These are phyloP conservation scores for Lepidostoma basale DNA, from an alignment of 1,140 invertebrate species.

Conservation along the genomic window DNA sequence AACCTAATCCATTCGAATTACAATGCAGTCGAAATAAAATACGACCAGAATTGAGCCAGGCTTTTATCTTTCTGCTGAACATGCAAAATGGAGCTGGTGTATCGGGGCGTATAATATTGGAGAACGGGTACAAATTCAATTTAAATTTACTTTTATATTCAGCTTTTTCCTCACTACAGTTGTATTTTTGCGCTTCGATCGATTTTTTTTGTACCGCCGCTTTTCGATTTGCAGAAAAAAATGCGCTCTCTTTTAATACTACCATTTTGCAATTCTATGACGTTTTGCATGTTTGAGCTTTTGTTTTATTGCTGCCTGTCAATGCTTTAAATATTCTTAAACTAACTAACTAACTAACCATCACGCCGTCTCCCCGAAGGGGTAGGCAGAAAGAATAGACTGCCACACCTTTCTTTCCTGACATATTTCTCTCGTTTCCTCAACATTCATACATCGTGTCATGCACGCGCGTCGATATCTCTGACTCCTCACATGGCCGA, in stretches of 20 bases:
- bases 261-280: constrained; percentile 14
- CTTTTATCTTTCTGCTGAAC: constrained; percentile 44
- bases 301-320: too few relatives aligned
- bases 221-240: constrained; percentile 10
- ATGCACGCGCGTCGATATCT: too few relatives aligned
- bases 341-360: too few relatives aligned
- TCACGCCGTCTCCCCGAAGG: too few relatives aligned
- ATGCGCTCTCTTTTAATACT: background rate
- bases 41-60: constrained; percentile 21
- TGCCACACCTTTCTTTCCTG: too few relatives aligned
- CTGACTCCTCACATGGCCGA: too few relatives aligned
- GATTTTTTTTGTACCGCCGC: constrained; percentile 8
- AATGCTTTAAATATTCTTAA: too few relatives aligned
- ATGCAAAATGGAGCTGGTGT: constrained; percentile 44
- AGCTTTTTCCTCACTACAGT: constrained; percentile 27
- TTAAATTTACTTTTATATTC: constrained; percentile 46
- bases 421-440: too few relatives aligned
- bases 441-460: too few relatives aligned
- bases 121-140: constrained; percentile 44
- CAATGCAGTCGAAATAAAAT: constrained; percentile 37
- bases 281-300: too few relatives aligned
- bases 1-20: constrained; percentile 31
- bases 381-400: too few relatives aligned
- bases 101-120: constrained; percentile 42
- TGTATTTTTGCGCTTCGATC: constrained; percentile 11